phyloP scores from a whole-genome alignment of 2,888 invertebrate genomes.

The Byasa hedistus region DNA sequence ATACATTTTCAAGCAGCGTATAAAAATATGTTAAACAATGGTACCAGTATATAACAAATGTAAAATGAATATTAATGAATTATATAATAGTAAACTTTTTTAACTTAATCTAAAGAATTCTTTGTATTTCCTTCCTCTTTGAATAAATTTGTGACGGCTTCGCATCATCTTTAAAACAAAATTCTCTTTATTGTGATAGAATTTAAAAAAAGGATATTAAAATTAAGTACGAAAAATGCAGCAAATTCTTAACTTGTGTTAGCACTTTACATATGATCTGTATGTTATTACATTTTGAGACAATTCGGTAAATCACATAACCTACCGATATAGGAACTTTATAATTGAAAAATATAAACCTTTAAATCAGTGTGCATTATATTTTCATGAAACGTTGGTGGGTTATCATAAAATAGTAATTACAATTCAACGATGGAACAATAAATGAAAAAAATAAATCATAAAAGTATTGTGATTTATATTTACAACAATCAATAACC shows the following conservation, averaged over 20 bases:
- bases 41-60: conserved; percentile 1
- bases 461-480: conserved; percentile 31
- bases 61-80: background rate
- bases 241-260: background rate
- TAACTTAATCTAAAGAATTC: background rate
- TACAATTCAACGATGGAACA: background rate
- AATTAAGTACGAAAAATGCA: conserved; percentile 22
- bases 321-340: conserved; percentile 26
- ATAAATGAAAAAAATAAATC: conserved; percentile 38
- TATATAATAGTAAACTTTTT: background rate
- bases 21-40: background rate
- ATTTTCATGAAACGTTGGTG: conserved; percentile 26
- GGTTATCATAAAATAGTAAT: conserved; percentile 13
- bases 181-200: background rate
- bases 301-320: conserved; percentile 3
- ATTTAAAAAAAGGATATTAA: background rate
- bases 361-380: conserved; percentile 1
- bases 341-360: conserved; percentile 11
- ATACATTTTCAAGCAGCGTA: conserved; percentile 1
- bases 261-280: background rate
- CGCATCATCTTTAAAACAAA: background rate
- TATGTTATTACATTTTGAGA: conserved; percentile 1
- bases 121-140: background rate
- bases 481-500: conserved; percentile 41
- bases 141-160: background rate